These are phyloP conservation scores for Aspiorhynchus laticeps DNA, from an alignment of 2,113 vertebrate genomes.

Conservation along the genomic window DNA sequence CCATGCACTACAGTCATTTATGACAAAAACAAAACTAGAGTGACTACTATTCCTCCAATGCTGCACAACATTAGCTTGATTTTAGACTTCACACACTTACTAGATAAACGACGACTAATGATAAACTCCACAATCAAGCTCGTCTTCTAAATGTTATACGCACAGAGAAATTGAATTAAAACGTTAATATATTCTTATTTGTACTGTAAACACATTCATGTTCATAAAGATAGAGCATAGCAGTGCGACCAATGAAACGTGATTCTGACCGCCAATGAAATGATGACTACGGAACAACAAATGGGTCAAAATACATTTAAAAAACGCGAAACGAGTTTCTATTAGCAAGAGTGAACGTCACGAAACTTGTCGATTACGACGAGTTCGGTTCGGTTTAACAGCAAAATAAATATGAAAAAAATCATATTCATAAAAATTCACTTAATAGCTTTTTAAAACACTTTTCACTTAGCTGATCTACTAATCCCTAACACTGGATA, in stretches of 20 bases:
- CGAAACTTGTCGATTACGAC: background rate
- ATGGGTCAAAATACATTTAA: slow-evolving; percentile 51
- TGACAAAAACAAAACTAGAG: too few species aligned
- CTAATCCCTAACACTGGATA: too few species aligned
- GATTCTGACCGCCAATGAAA: slow-evolving; percentile 8
- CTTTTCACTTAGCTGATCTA: too few species aligned
- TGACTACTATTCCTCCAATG: background rate
- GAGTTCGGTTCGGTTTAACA: background rate
- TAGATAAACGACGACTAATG: background rate
- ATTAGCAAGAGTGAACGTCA: background rate
- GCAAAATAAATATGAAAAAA: background rate
- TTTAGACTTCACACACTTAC: background rate
- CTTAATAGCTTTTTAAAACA: too few species aligned
- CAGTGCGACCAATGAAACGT: slow-evolving; percentile 62
- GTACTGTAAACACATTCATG: background rate
- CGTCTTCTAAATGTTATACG: background rate
- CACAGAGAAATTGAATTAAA: background rate
- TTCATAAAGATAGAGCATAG: background rate
- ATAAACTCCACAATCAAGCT: background rate
- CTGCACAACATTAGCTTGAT: background rate
- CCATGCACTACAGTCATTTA: too few species aligned
- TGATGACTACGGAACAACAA: slow-evolving; percentile 52
- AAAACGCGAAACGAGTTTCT: slow-evolving; percentile 35
- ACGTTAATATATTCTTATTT: background rate
- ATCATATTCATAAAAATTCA: too few species aligned